Conservation (phyloP, 2,888 invertebrate genomes). For the Gymnosoma rotundatum region DNA sequence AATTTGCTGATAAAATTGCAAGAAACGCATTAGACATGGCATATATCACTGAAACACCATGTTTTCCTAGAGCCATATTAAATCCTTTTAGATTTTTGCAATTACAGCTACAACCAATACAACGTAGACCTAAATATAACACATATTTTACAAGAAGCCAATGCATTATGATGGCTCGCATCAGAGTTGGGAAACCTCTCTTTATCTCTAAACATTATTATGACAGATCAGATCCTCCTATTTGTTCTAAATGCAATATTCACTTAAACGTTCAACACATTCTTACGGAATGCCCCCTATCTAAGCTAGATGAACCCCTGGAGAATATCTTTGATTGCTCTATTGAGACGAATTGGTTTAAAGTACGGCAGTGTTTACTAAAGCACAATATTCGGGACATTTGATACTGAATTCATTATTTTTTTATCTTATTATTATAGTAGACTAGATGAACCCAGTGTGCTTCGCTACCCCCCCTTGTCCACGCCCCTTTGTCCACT, state of each 20-base stretch:
- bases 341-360: neutral
- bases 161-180: slow-evolving; percentile 1
- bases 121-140: slow-evolving; percentile 3
- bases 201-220: neutral
- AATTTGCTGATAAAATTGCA: slow-evolving; percentile 4
- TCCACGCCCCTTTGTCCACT: no score
- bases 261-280: neutral
- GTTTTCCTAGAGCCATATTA: neutral
- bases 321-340: neutral
- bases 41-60: neutral
- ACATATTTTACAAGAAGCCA: neutral
- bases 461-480: no score
- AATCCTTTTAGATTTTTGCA: slow-evolving; percentile 1
- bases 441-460: no score
- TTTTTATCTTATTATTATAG: no score
- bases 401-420: no score
- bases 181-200: slow-evolving; percentile 11
- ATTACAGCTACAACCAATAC: neutral
- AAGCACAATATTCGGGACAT: no score
- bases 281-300: neutral
- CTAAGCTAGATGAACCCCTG: neutral
- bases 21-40: neutral
- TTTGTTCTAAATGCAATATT: neutral
- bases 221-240: neutral
- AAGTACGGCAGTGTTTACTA: no score